These are phyloP conservation scores for Sabatieria punctata DNA, from an alignment of 2,888 invertebrate genomes.

Conservation along the genomic window DNA sequence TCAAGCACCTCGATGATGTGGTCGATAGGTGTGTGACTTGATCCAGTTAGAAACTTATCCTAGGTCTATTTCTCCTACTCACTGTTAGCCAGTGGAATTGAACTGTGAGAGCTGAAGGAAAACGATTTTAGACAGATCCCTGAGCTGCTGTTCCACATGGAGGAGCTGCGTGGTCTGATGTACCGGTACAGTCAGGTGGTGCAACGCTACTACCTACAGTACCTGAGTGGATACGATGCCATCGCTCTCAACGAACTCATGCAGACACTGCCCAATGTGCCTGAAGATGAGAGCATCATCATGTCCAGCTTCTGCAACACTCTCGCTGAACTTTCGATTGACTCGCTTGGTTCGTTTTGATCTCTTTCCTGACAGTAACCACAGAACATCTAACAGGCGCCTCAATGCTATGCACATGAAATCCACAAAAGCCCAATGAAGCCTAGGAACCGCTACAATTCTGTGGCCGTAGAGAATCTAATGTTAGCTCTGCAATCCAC, in stretches of 20 bases:
- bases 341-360: too few relatives aligned
- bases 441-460: too few relatives aligned
- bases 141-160: constrained; percentile 91
- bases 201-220: constrained; percentile 93
- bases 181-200: constrained; percentile 90
- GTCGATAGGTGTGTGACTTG: constrained; percentile 65
- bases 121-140: constrained; percentile 65
- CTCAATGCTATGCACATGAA: too few relatives aligned
- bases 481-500: too few relatives aligned
- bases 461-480: too few relatives aligned
- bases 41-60: too few relatives aligned
- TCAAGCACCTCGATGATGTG: constrained; percentile 58
- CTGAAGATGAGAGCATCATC: constrained; percentile 86
- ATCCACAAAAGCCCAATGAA: too few relatives aligned
- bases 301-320: constrained; percentile 77
- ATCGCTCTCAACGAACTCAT: constrained; percentile 60
- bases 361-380: too few relatives aligned
- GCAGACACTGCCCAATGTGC: constrained; percentile 36
- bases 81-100: too few relatives aligned
- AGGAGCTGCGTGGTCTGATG: constrained; percentile 73
- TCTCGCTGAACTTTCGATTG: constrained; percentile 37
- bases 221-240: constrained; percentile 85
- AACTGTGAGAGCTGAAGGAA: too few relatives aligned
- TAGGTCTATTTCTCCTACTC: too few relatives aligned
- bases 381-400: too few relatives aligned